These are phyloP conservation scores for Mactra quadrangularis DNA, from an alignment of 1,140 invertebrate genomes.

Conservation along the genomic window DNA sequence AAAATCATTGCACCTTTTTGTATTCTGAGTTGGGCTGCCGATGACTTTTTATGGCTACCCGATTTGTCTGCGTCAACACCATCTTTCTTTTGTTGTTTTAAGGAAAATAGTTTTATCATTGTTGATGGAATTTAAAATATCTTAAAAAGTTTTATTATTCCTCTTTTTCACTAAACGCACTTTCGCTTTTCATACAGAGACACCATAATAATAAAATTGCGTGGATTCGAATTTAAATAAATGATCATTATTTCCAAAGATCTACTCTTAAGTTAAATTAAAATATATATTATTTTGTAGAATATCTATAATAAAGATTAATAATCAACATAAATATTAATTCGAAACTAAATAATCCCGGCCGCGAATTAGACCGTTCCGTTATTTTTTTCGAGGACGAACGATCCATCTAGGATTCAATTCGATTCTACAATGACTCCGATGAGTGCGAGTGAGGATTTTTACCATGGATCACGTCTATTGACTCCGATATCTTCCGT, in stretches of 20 bases:
- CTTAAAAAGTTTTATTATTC: not conserved
- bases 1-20: constrained; percentile 91
- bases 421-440: constrained; percentile 31
- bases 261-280: too few relatives aligned
- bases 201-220: too few relatives aligned
- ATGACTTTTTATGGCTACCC: constrained; percentile 93
- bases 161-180: constrained; percentile 18
- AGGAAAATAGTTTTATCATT: constrained; percentile 99
- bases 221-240: too few relatives aligned
- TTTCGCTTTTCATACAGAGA: constrained; percentile 12
- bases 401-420: not conserved
- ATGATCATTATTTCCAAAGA: too few relatives aligned
- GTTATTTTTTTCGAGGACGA: too few relatives aligned
- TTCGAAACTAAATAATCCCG: too few relatives aligned
- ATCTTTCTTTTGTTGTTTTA: constrained; percentile 99
- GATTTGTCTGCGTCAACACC: constrained; percentile 88
- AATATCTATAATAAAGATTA: too few relatives aligned
- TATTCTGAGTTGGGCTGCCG: constrained; percentile 97
- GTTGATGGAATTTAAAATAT: constrained; percentile 35
- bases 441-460: constrained; percentile 42
- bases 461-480: constrained; percentile 51
- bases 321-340: too few relatives aligned
- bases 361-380: too few relatives aligned
- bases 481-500: constrained; percentile 19
- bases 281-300: too few relatives aligned